Base-by-base conservation (phyloP, 2,888 invertebrate species). In the Agonopterix heracliana region DNA sequence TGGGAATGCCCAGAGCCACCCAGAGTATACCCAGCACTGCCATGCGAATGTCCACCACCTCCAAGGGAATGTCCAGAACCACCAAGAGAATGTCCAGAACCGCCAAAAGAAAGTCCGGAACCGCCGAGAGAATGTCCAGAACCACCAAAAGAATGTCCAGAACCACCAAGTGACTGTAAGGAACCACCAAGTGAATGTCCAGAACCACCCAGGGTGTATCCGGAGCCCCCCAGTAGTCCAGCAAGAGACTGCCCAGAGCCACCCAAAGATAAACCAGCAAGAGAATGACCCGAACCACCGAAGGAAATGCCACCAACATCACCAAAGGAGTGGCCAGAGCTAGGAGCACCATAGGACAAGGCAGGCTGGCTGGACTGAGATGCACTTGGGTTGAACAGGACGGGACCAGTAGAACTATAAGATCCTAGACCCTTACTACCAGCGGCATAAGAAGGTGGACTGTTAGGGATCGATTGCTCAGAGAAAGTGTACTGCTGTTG, bases 351-450 rank as follows among this genome's bases (percentile, higher is more conserved):
- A 48, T 80, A 81, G 12, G 57, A 66, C 9, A 70, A 53, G 38
- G 61, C 50, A n/a, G 60, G 64, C 14, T 70, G 71, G 17, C 59
- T 59, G 26, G 66, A 63, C 8, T 81, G 74, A 43, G 70, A 61
- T 3, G 4, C 38, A 9, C 71, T 61, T 12, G 88, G 87, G 50
- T 70, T 73, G 54, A 88, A 88, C 10, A 86, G 57, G 8, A 87
- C 86, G 11, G 89, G 88, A 14, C 86, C 83, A 49, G 84, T 85
- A 13, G 86, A 78, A 45, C 76, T 61, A 48, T 79, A 89, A 11
- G 86, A 81, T 36, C 88, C 78, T 12, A 89, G 68, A 17, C 89
- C 87, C 55, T 89, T 88, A n/a, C 77, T 71, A 38, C 82, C 83
- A 36, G 75, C 59, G 35, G 86, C 78, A 54, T 89, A 89, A 7